phyloP scores from a whole-genome alignment of 2,888 invertebrate genomes.

The Tetrapedia diversipes region DNA sequence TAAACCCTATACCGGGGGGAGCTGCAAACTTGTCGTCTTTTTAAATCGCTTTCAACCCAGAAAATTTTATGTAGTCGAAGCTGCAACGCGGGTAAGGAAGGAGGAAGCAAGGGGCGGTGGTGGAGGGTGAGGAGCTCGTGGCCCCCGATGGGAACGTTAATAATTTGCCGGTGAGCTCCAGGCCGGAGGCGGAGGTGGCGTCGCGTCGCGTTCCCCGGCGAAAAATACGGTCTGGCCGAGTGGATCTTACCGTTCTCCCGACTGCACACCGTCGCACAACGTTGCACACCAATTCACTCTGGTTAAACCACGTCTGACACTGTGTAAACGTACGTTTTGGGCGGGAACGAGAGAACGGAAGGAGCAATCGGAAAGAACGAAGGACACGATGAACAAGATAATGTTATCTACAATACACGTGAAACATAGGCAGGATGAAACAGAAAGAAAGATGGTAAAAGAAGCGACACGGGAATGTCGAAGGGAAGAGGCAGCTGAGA shows the following conservation, averaged over 20 bases:
- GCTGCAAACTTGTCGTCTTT: slow-evolving; percentile 62
- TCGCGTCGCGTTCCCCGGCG: slow-evolving; percentile 45
- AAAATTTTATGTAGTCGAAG: slow-evolving; percentile 61
- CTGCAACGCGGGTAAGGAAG: background rate
- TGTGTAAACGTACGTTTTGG: slow-evolving; percentile 25
- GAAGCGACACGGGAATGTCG: no score
- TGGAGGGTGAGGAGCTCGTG: background rate
- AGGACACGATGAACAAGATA: background rate
- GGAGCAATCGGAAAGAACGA: background rate
- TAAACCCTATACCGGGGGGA: slow-evolving; percentile 57
- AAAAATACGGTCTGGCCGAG: slow-evolving; percentile 60
- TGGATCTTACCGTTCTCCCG: slow-evolving; percentile 47
- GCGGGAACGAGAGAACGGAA: slow-evolving; percentile 8
- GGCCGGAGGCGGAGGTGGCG: slow-evolving; percentile 26
- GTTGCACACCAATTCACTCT: slow-evolving; percentile 29
- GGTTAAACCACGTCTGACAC: slow-evolving; percentile 28
- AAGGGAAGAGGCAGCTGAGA: slow-evolving; percentile 9
- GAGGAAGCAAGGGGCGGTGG: no score
- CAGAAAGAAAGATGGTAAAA: background rate
- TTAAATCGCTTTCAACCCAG: slow-evolving; percentile 64
- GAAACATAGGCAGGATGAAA: background rate
- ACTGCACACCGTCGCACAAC: slow-evolving; percentile 22
- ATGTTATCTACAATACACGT: background rate
- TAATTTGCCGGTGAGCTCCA: slow-evolving; percentile 60
- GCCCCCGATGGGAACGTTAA: slow-evolving; percentile 64